phyloP scores from a whole-genome alignment of 1,140 invertebrate species.

The Zaprionus kolodkinae region DNA sequence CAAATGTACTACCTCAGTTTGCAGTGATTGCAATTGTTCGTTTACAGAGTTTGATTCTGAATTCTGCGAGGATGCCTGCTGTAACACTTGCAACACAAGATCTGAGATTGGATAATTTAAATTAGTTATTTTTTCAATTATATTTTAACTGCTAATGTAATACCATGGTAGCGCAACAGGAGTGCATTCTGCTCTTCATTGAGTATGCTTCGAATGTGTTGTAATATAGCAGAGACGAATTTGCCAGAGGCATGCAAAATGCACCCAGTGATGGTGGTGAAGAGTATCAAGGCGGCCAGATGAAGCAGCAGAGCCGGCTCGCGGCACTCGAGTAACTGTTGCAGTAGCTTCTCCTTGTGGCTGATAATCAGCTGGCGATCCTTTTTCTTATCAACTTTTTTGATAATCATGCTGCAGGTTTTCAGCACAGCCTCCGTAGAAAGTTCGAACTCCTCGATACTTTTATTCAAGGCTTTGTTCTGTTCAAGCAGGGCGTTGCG shows the following conservation, averaged over 20 bases:
- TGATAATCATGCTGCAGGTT: slow-evolving; percentile 92
- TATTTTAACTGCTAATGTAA: neutral
- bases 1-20: slow-evolving; percentile 85
- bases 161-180: slow-evolving; percentile 92
- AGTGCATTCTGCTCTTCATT: slow-evolving; percentile 87
- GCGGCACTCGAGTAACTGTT: slow-evolving; percentile 89
- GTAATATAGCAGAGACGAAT: slow-evolving; percentile 92
- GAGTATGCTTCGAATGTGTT: slow-evolving; percentile 89
- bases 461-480: slow-evolving; percentile 87
- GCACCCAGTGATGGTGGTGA: slow-evolving; percentile 91
- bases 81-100: slow-evolving; percentile 88
- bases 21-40: slow-evolving; percentile 79
- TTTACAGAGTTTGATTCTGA: slow-evolving; percentile 84
- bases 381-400: slow-evolving; percentile 95
- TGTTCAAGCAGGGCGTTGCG: slow-evolving; percentile 87
- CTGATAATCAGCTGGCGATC: slow-evolving; percentile 91
- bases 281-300: slow-evolving; percentile 91
- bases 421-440: slow-evolving; percentile 89
- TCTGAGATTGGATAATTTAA: slow-evolving; percentile 77
- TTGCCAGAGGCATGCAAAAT: slow-evolving; percentile 96
- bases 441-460: slow-evolving; percentile 91
- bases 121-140: neutral
- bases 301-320: slow-evolving; percentile 95
- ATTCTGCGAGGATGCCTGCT: slow-evolving; percentile 80
- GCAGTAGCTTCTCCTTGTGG: slow-evolving; percentile 92